A percentile compares a stretch with the other conserved stretches of the same genome.
phyloP scores from a whole-genome alignment of 1,140 invertebrate species.

The Drosophila santomea region DNA sequence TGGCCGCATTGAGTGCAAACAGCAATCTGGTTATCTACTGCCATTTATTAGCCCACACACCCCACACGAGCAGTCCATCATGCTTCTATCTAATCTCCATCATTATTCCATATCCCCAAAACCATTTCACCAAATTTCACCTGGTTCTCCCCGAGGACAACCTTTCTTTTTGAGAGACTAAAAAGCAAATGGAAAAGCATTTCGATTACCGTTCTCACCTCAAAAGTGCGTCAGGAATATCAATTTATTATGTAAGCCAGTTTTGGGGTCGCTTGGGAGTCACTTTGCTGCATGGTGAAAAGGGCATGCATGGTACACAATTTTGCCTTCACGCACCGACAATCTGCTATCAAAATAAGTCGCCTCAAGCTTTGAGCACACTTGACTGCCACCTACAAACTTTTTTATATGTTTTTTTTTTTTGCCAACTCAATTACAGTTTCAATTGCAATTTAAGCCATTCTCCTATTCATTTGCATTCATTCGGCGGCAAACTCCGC shows the following conservation, averaged over 20 bases:
- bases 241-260: conserved; percentile 52
- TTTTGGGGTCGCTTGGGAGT: conserved; percentile 17
- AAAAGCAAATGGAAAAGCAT: conserved; percentile 45
- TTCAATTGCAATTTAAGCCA: conserved; percentile 66
- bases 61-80: conserved; percentile 37
- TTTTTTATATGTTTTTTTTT: background rate
- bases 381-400: background rate
- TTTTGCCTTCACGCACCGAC: conserved; percentile 23
- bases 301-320: conserved; percentile 51
- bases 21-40: conserved; percentile 27
- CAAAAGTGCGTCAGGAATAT: conserved; percentile 46
- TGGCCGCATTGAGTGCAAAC: conserved; percentile 9
- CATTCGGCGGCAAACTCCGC: conserved; percentile 30
- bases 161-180: background rate
- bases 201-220: conserved; percentile 55
- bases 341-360: conserved; percentile 21
- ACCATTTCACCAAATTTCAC: conserved; percentile 21
- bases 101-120: conserved; percentile 41
- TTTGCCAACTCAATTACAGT: conserved; percentile 58
- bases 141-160: conserved; percentile 7
- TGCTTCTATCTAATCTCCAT: conserved; percentile 54
- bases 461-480: conserved; percentile 67
- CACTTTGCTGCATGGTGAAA: background rate
- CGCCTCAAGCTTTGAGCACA: conserved; percentile 24
- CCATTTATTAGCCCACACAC: conserved; percentile 42